Evolutionary conservation across 30 jellyfish, hydroid and myxozoan species (phyloP), one percentile per base, ranked within the genome.

Genomic region (Hydractinia symbiolongicarpus): DNA sequence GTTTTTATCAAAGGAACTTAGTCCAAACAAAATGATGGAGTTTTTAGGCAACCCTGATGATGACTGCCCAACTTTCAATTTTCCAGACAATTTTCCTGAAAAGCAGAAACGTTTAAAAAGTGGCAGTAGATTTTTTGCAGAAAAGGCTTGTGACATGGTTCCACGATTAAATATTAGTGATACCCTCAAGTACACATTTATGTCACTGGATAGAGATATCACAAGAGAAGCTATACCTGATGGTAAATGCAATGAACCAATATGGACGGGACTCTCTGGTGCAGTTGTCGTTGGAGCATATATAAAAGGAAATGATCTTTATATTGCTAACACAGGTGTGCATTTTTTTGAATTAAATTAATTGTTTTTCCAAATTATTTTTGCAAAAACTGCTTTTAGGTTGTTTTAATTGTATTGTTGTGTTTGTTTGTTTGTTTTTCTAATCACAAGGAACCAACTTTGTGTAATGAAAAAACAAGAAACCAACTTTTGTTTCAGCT

Each of bases 241-340:
- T 81, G 94, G 95, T 6, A 53, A 14, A 61, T 94, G 82, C 19
- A 93, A 87, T 72, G 96, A 94, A 54, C 77, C 99, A 20, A 62
- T 94, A 80, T 67, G 95, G 82, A 71, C 83, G 54, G 99, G 99
- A 7, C 21, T 94, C 50, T 90, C 99, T 11, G 99, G 99, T 8
- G 88, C 99, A 50, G 95, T 95, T 76, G 99, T 96, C 14, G 79
- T 94, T 60, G 92, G 86, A 17, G 96, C 99, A n/a, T 84, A 86
- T 13, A 67, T 94, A 7, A 78, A 88, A 55, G 95, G 79, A 54
- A 85, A 88, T 64, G 86, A 80, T 67, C 72, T 94, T n/a, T 80
- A 66, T 77, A 87, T 94, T 66, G 96, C 99, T 6, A 94, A 81
- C 67, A 88, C 99, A 66, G 98, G 98, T 91, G 72, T 6, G n/a